A percentile compares a stretch with the other conserved stretches of the same genome.
Conservation (phyloP, 2,888 invertebrate species). For the Aphidius colemani region DNA sequence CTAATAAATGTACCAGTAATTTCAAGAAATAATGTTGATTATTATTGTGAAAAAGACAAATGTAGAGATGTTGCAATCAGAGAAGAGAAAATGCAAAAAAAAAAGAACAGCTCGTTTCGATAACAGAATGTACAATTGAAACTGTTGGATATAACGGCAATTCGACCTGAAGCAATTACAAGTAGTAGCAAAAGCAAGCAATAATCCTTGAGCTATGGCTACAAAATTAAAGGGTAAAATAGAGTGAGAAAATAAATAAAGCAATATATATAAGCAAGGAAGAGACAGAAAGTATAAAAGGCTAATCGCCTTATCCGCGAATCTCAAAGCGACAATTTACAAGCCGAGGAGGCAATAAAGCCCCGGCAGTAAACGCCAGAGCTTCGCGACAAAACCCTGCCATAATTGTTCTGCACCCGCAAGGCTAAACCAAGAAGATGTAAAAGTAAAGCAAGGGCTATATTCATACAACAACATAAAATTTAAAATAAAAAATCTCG, state of each 20-base stretch:
- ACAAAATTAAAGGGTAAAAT: constrained; percentile 16
- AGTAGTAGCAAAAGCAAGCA: not conserved
- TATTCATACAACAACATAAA: not conserved
- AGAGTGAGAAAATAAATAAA: not conserved
- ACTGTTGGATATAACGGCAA: constrained; percentile 11
- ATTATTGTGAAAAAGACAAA: too few relatives aligned
- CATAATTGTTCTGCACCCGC: constrained; percentile 23
- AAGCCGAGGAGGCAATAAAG: constrained; percentile 27
- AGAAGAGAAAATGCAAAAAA: not conserved
- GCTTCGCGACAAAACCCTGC: constrained; percentile 24
- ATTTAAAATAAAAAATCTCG: too few relatives aligned
- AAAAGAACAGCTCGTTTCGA: constrained; percentile 9
- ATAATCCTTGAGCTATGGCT: too few relatives aligned
- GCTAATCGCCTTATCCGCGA: constrained; percentile 35
- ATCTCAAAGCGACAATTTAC: constrained; percentile 30
- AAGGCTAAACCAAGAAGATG: constrained; percentile 17
- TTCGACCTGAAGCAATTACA: constrained; percentile 18
- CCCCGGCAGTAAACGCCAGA: constrained; percentile 24
- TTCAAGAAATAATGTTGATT: too few relatives aligned
- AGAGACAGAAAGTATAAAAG: constrained; percentile 24
- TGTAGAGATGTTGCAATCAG: not conserved
- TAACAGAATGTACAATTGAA: constrained; percentile 26
- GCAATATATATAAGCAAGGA: too few relatives aligned
- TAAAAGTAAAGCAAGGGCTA: constrained; percentile 5
- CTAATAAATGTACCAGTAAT: too few relatives aligned